Base-by-base conservation (phyloP, 2,797 vertebrate genomes). In the Alcedo atthis region DNA sequence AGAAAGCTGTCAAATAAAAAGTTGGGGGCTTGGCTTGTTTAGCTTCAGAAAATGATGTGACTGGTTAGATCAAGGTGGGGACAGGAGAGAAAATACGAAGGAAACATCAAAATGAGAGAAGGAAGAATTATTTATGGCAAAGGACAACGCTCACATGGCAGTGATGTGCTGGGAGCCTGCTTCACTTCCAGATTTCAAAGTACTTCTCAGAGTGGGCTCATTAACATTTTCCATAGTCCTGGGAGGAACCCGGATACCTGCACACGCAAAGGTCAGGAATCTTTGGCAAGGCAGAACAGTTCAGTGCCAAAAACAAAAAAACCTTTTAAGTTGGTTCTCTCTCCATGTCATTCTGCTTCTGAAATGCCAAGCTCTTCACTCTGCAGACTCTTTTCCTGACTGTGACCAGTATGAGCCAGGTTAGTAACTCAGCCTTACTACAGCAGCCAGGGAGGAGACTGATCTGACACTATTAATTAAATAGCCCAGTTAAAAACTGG, bases 151-250 rank as follows among this genome's bases (percentile, higher is more conserved):
- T 35, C 53, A 69, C 32, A 35, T 1, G 43, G 51, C 63, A 81
- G n/a, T 0, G 2, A 57, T 19, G 74, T 15, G 35, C 67, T 0
- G 2, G 54, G 54, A 81, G 21, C n/a, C 54, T 15, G 49, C 33
- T 20, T 43, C 69, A 15, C 57, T 26, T 80, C 15, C 53, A 25
- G 17, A 46, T 45, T 55, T 25, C 70, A 40, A 43, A 89, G 75
- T 46, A 8, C 30, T 66, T 54, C 54, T 33, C 1, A 0, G 55
- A 66, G 22, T 1, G 55, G 30, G 48, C 40, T 86, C 59, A 18
- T 54, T 15, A 79, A 15, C 46, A 32, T 42, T 63, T 40, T 35
- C 55, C 42, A 30, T 0, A 26, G 32, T 2, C 13, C 24, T 43
- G 0, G 1, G 4, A 49, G 48, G 20, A 85, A 35, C 40, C 54